Evolutionary conservation across 2,888 invertebrate species (phyloP).

Genomic region (Asteroscopus sphinx): DNA sequence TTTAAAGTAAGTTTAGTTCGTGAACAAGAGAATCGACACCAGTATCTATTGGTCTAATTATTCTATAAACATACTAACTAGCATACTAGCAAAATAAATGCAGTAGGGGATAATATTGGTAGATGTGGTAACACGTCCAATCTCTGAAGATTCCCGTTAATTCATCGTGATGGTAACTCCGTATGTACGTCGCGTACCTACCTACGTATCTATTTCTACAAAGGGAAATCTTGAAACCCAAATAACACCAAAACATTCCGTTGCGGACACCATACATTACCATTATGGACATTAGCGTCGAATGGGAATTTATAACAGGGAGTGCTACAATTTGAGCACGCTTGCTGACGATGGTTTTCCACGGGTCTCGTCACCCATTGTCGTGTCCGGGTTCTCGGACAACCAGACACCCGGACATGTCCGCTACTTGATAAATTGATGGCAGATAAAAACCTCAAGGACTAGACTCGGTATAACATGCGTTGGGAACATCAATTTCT

Average conservation of each 20-base stretch:
- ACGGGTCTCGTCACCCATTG: conserved; percentile 70
- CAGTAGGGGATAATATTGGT: no score
- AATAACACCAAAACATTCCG: conserved; percentile 15
- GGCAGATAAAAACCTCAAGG: conserved; percentile 52
- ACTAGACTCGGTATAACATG: conserved; percentile 32
- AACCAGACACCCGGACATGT: conserved; percentile 66
- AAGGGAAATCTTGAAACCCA: neutral
- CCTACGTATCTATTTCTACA: neutral
- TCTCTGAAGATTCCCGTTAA: neutral
- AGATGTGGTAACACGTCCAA: no score
- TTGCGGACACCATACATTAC: conserved; percentile 18
- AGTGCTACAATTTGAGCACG: conserved; percentile 67
- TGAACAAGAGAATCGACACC: no score
- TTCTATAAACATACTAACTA: no score
- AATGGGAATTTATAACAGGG: conserved; percentile 53
- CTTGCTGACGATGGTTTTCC: conserved; percentile 75
- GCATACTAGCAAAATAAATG: no score
- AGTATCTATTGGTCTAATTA: no score
- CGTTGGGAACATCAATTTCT: conserved; percentile 51
- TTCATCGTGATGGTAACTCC: neutral
- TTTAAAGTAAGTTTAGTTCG: no score
- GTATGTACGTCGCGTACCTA: no score
- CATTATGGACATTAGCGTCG: conserved; percentile 44
- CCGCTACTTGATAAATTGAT: conserved; percentile 77
- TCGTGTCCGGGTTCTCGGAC: conserved; percentile 64